phyloP scores from a whole-genome alignment of 2,888 invertebrate genomes.

The Drosophila prolongata region DNA sequence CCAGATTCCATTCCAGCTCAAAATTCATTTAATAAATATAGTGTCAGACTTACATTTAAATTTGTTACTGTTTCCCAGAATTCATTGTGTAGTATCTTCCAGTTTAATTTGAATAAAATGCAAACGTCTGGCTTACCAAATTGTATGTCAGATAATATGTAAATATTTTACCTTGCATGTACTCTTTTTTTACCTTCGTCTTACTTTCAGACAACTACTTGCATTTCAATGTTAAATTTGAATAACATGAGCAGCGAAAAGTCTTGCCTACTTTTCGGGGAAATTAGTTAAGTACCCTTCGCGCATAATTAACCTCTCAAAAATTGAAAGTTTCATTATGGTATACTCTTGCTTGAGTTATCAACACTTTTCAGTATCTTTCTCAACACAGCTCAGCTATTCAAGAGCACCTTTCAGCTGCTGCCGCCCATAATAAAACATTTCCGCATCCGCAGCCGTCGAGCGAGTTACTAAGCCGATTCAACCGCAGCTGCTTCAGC shows the following conservation, averaged over 20 bases:
- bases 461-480: constrained; percentile 28
- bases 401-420: constrained; percentile 29
- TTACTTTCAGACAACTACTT: not conserved
- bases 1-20: too few species aligned
- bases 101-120: constrained; percentile 1
- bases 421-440: constrained; percentile 37
- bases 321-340: constrained; percentile 41
- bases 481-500: constrained; percentile 19
- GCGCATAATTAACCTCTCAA: constrained; percentile 40
- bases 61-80: not conserved
- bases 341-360: constrained; percentile 26
- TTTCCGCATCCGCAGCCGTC: constrained; percentile 38
- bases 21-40: too few species aligned
- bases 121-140: not conserved
- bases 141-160: not conserved
- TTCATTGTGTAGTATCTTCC: not conserved
- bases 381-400: constrained; percentile 40
- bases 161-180: constrained; percentile 3
- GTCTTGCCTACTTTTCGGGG: constrained; percentile 22
- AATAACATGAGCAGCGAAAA: constrained; percentile 13
- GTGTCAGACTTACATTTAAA: too few species aligned
- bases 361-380: constrained; percentile 36
- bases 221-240: constrained; percentile 15
- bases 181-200: not conserved
- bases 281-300: constrained; percentile 25